Evolutionary conservation across 2,113 vertebrate species (phyloP), one percentile per base, ranked within the genome.

Genomic region (Typhlomys cinereus): DNA sequence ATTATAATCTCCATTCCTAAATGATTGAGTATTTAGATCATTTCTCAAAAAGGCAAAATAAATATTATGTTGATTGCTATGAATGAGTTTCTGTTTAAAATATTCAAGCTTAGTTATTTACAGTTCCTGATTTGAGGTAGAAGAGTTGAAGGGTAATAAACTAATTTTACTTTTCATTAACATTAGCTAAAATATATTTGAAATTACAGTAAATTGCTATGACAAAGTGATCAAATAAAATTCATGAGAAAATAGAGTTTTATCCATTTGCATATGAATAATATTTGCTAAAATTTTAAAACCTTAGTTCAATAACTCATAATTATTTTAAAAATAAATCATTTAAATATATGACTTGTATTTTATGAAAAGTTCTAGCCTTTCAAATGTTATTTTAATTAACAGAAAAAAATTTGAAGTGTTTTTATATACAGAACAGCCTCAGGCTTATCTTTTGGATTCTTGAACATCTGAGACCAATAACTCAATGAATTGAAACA

Each of bases 181-280:
- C 96, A 96, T 96, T 97, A 98, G 97, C 64, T 97, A 97, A 98
- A 98, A 97, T 97, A 97, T 97, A 96, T 97, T 89, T 94, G n/a
- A 85, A 95, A 97, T 95, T 91, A 76, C 52, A 92, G 79, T 73
- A 91, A 75, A 93, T 96, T 94, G 92, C 70, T 94, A 92, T 69
- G 78, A 91, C 95, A 96, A 92, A 92, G 36, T 93, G 31, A 73
- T 86, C 96, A 95, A 97, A 97, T 95, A 96, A 94, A 97, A 95
- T 79, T 85, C 44, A 62, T 62, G 69, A 70, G 54, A 88, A 89
- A 90, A 54, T 59, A 70, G 52, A 84, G 83, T 82, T 78, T 80
- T 34, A 88, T 59, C 76, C 71, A 85, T 84, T 95, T 95, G 62
- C 36, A 76, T 81, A 46, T 48, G 31, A 85, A 94, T 69, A 17